Evolutionary conservation across 2,797 vertebrate genomes (phyloP), one percentile per base, ranked within the genome.

Genomic region (Gymnoscopelus microlampas): DNA sequence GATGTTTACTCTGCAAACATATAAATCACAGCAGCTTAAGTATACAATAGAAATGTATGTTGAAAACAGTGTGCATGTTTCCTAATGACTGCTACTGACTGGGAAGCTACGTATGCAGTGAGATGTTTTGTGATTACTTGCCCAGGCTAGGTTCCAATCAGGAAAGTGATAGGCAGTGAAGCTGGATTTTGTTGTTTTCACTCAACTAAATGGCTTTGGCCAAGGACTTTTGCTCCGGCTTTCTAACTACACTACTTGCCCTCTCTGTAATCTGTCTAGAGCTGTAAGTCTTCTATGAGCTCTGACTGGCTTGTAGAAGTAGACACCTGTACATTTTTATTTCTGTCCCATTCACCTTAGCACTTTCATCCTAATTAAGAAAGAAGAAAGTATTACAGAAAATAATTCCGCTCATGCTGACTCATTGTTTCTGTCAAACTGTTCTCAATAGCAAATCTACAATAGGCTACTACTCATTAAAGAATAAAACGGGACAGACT

Each of bases 241-340:
- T 60, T 78, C 54, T 24, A 39, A 26, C 48, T 56, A 55, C 74
- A 70, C 61, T 55, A 70, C 65, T 79, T 74, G 82, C 60, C 78
- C 70, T 76, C 67, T 59, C 65, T 74, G 61, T 89, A 86, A 93
- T 91, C 88, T 70, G n/a, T 68, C 66, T 63, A 57, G 13, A 58
- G 53, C 66, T 63, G 63, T 87, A 90, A 92, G 23, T 84, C 58
- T 60, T 84, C 57, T 50, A 80, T 68, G 60, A 87, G 77, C 85
- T 91, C 85, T 68, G 48, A 39, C 58, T 49, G 70, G 48, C 67
- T 83, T 82, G 71, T 81, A 55, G 49, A 74, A 74, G 78, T 64
- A 71, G 78, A 89, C 88, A 90, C 86, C 80, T 91, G 79, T 60
- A 87, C 9, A 84, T 71, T 79, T 79, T 81, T 81, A 49, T 79